phyloP scores from a whole-genome alignment of 2,888 invertebrate genomes.

The Dynastes hyllus region DNA sequence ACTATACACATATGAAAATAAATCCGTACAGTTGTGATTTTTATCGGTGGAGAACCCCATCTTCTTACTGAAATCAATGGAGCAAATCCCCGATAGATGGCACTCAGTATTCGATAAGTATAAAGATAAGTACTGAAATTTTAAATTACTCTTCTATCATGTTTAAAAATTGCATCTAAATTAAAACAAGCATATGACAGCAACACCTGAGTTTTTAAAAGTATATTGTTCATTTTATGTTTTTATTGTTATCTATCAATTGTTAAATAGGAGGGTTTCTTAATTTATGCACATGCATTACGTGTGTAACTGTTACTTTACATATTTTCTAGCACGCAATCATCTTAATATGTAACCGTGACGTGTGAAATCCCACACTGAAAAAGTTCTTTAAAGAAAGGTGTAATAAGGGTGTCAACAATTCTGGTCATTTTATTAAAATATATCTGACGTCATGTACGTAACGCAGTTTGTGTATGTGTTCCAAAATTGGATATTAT shows the following conservation, averaged over 20 bases:
- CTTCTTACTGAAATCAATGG: too few species aligned
- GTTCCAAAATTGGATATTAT: not conserved
- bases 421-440: constrained; percentile 30
- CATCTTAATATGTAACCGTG: constrained; percentile 18
- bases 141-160: too few species aligned
- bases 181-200: not conserved
- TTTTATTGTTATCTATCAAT: not conserved
- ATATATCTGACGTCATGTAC: constrained; percentile 41
- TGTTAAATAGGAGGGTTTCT: not conserved
- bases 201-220: not conserved
- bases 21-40: too few species aligned
- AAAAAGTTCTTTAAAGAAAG: constrained; percentile 17
- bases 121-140: too few species aligned
- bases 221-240: not conserved
- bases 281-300: constrained; percentile 5
- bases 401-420: constrained; percentile 26
- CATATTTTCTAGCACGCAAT: constrained; percentile 9
- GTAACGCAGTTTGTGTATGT: constrained; percentile 8
- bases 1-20: too few species aligned
- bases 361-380: constrained; percentile 19
- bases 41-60: too few species aligned
- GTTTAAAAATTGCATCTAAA: not conserved
- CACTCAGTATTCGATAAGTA: too few species aligned
- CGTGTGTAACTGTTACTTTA: constrained; percentile 16
- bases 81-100: too few species aligned